Percentiles rank a stretch among this genome's conserved stretches.
Conservation (phyloP, 2,113 vertebrate genomes). For the Ptychochromis oligacanthus region DNA sequence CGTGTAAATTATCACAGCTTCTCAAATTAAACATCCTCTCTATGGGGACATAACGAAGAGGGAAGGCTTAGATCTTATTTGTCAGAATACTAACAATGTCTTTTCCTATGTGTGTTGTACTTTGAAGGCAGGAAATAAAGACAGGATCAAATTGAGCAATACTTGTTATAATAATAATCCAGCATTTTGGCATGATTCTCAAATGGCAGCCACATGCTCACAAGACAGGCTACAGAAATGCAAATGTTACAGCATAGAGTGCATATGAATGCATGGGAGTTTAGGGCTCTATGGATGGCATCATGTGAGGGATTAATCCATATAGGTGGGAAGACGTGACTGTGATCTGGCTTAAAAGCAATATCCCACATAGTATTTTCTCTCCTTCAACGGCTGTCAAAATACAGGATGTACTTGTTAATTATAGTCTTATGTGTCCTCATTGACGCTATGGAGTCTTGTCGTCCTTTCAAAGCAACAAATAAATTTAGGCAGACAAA, state of each 20-base stretch:
- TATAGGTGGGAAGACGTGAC: neutral
- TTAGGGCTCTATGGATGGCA: neutral
- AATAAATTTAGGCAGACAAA: constrained; percentile 23
- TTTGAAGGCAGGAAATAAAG: constrained; percentile 23
- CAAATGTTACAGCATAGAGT: constrained; percentile 13
- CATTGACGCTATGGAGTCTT: constrained; percentile 23
- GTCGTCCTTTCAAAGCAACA: constrained; percentile 17
- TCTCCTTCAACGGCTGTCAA: constrained; percentile 2
- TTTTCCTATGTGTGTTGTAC: constrained; percentile 1
- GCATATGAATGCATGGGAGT: neutral
- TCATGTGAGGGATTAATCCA: neutral
- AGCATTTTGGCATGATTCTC: constrained; percentile 17
- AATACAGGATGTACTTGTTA: constrained; percentile 26
- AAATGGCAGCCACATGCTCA: neutral
- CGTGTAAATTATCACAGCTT: constrained; percentile 39
- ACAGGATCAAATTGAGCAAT: constrained; percentile 17
- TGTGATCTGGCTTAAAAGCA: constrained; percentile 24
- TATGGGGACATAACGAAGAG: neutral
- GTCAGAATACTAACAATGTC: neutral
- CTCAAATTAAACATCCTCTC: constrained; percentile 46
- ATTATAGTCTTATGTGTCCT: constrained; percentile 40
- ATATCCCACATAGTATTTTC: neutral
- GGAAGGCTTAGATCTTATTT: constrained; percentile 12
- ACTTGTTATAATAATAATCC: constrained; percentile 24
- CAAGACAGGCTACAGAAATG: constrained; percentile 31